These are phyloP conservation scores for Aulostomus chinensis DNA, from an alignment of 2,797 vertebrate genomes.

Conservation along the genomic window DNA sequence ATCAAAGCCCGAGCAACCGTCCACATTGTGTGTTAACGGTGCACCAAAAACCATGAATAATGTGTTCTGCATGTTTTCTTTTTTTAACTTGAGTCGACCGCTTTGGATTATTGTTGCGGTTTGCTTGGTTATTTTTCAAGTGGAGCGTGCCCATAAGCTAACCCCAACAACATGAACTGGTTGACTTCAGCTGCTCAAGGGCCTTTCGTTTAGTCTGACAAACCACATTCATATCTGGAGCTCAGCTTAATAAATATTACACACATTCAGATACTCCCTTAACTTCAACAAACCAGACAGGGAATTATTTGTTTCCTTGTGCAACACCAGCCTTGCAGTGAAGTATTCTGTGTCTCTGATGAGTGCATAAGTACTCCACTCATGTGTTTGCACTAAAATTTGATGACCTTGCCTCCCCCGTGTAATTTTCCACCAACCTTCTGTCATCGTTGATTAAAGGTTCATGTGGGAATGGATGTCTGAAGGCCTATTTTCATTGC, in stretches of 20 bases:
- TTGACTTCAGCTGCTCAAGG: conserved; percentile 52
- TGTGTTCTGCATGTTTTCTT: conserved; percentile 37
- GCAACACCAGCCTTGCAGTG: conserved; percentile 38
- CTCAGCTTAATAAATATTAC: conserved; percentile 50
- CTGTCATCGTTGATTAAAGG: conserved; percentile 54
- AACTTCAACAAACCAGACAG: conserved; percentile 37
- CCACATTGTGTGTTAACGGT: conserved; percentile 43
- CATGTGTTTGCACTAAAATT: conserved; percentile 65
- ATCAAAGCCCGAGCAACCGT: conserved; percentile 44
- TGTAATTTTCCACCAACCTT: conserved; percentile 40
- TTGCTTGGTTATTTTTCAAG: conserved; percentile 53
- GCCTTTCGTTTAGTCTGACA: conserved; percentile 58
- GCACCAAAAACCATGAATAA: conserved; percentile 26
- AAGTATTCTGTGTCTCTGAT: conserved; percentile 49
- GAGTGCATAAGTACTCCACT: conserved; percentile 41
- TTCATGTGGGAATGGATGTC: conserved; percentile 37
- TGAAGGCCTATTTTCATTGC: conserved; percentile 23
- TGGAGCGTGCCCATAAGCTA: conserved; percentile 46
- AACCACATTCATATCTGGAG: conserved; percentile 51
- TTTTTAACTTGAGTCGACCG: conserved; percentile 46
- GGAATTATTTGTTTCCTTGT: conserved; percentile 53
- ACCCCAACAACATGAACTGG: conserved; percentile 52
- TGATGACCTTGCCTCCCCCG: conserved; percentile 45
- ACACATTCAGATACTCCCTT: conserved; percentile 35
- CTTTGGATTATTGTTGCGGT: conserved; percentile 56